A percentile compares a stretch with the other conserved stretches of the same genome.
phyloP scores from a whole-genome alignment of 2,888 invertebrate genomes.

The Eupelmus urozonus region DNA sequence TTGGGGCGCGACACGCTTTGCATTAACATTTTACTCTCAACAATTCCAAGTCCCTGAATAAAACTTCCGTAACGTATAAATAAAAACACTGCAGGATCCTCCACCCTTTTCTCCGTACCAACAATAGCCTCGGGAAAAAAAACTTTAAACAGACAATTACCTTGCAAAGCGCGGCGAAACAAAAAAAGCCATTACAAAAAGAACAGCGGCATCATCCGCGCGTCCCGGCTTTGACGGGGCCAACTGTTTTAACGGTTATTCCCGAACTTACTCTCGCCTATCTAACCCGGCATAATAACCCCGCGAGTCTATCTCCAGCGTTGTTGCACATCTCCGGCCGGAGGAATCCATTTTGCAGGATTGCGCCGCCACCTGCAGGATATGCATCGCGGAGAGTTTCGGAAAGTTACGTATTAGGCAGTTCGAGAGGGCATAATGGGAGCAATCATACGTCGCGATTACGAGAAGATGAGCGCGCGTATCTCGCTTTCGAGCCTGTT shows the following conservation, averaged over 20 bases:
- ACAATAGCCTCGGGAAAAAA: background rate
- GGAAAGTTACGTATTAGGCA: conserved; percentile 69
- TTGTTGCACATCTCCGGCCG: too few relatives aligned
- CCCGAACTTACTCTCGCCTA: conserved; percentile 34
- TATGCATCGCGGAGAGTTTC: conserved; percentile 1
- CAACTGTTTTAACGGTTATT: conserved; percentile 53
- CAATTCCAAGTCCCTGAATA: too few relatives aligned
- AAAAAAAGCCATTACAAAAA: background rate
- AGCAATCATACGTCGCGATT: conserved; percentile 72
- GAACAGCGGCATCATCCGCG: background rate
- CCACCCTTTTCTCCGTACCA: background rate
- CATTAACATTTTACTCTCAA: too few relatives aligned
- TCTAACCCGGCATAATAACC: conserved; percentile 40
- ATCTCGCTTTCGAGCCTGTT: background rate
- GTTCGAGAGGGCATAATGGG: conserved; percentile 68
- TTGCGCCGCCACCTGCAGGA: background rate
- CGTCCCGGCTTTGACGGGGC: background rate
- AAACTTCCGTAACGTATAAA: background rate
- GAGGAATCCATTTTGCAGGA: conserved; percentile 61
- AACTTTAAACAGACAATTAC: conserved; percentile 28
- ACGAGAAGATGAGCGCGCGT: conserved; percentile 59
- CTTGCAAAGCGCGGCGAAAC: background rate
- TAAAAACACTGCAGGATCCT: background rate
- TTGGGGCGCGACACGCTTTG: too few relatives aligned
- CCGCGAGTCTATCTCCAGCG: background rate